phyloP scores from a whole-genome alignment of 2,113 vertebrate species.

The Oncorhynchus clarkii region DNA sequence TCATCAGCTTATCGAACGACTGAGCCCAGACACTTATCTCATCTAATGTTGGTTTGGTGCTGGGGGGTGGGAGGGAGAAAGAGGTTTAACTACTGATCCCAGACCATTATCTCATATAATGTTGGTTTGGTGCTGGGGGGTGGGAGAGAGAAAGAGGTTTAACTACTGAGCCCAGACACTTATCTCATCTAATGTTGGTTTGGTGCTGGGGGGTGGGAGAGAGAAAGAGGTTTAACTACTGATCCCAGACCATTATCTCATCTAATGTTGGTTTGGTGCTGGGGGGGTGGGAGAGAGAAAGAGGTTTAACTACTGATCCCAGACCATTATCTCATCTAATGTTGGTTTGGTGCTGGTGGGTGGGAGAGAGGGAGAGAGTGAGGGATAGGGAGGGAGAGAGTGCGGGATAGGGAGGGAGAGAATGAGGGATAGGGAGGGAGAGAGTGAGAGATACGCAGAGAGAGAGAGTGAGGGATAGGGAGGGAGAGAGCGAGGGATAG shows the following conservation, averaged over 20 bases:
- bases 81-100: constrained; percentile 85
- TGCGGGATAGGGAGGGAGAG: constrained; percentile 60
- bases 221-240: constrained; percentile 75
- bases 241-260: constrained; percentile 89
- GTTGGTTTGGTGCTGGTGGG: no score
- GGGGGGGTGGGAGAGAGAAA: not conserved
- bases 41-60: constrained; percentile 81
- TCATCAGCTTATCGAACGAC: constrained; percentile 98
- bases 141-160: no score
- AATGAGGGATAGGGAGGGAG: no score
- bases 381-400: no score
- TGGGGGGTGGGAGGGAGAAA: constrained; percentile 18
- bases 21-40: constrained; percentile 91
- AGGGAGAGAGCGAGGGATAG: no score
- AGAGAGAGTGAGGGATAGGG: no score
- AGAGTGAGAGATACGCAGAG: no score
- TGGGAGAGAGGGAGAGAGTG: no score
- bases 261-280: constrained; percentile 82
- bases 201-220: constrained; percentile 60
- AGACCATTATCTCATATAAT: constrained; percentile 84
- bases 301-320: constrained; percentile 85
- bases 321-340: constrained; percentile 77
- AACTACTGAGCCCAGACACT: constrained; percentile 92
- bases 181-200: constrained; percentile 86
- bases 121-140: constrained; percentile 78